Conservation (phyloP, 2,113 vertebrate species). For the Aphyosemion australe region DNA sequence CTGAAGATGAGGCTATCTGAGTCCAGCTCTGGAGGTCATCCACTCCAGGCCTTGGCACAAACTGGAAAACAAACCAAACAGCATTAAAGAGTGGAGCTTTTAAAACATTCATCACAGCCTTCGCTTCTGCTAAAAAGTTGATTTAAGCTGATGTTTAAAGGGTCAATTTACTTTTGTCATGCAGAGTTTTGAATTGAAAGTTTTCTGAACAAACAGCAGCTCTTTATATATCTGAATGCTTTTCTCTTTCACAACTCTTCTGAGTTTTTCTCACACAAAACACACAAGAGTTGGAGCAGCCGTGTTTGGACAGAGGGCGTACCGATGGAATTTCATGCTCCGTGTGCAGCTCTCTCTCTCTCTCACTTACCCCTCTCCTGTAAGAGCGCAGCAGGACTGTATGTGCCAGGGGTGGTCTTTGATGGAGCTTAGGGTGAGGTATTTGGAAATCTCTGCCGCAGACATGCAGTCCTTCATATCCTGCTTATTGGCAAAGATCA, state of each 20-base stretch:
- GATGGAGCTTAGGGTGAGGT: conserved; percentile 94
- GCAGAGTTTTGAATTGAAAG: too few species aligned
- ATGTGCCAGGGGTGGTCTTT: conserved; percentile 99
- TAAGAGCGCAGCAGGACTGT: conserved; percentile 97
- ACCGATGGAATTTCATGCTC: not conserved
- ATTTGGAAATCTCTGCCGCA: conserved; percentile 97
- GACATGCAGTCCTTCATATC: conserved; percentile 98
- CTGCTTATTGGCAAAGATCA: conserved; percentile 99
- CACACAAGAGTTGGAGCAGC: conserved; percentile 3
- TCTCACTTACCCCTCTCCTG: conserved; percentile 91
- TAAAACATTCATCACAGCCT: too few species aligned
- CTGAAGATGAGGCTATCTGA: conserved; percentile 68
- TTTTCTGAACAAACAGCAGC: not conserved
- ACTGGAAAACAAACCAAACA: conserved; percentile 66
- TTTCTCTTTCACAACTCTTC: not conserved
- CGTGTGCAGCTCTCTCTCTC: conserved; percentile 23
- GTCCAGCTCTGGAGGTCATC: conserved; percentile 86
- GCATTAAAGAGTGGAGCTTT: not conserved
- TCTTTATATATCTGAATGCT: not conserved
- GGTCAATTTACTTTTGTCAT: too few species aligned
- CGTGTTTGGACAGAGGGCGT: not conserved
- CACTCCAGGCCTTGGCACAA: conserved; percentile 98
- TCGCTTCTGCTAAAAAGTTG: too few species aligned
- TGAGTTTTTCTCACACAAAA: not conserved
- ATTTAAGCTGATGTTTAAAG: too few species aligned